A percentile compares a stretch with the other conserved stretches of the same genome.
Conservation (phyloP, 2,797 vertebrate genomes). For the Enoplosus armatus region DNA sequence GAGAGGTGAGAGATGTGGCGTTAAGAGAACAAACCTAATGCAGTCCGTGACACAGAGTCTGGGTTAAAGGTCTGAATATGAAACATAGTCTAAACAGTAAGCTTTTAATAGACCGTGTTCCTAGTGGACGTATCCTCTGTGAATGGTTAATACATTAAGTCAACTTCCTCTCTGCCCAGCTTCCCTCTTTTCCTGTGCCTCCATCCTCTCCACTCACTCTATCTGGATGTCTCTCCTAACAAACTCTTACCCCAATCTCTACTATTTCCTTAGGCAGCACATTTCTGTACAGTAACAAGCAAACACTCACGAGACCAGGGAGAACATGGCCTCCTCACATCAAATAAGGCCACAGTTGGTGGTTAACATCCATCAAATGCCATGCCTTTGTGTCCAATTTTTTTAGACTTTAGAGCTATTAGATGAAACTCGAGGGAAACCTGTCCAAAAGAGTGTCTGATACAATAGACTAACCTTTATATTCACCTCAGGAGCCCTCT, state of each 20-base stretch:
- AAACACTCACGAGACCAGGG: slow-evolving; percentile 9
- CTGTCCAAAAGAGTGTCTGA: slow-evolving; percentile 5
- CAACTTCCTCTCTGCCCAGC: slow-evolving; percentile 59
- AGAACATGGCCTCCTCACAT: slow-evolving; percentile 30
- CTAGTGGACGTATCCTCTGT: slow-evolving; percentile 36
- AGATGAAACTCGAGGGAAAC: slow-evolving; percentile 29
- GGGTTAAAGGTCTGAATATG: not conserved
- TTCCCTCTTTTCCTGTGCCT: slow-evolving; percentile 57
- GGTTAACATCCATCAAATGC: slow-evolving; percentile 21
- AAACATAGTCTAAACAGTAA: slow-evolving; percentile 7
- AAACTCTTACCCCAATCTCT: not conserved
- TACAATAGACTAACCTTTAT: slow-evolving; percentile 28
- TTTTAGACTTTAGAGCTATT: slow-evolving; percentile 22
- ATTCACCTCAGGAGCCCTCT: slow-evolving; percentile 15
- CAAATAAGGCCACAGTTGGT: slow-evolving; percentile 26
- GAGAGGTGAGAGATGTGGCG: not conserved
- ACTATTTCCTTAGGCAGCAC: slow-evolving; percentile 7
- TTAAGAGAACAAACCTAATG: not conserved
- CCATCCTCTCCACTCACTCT: slow-evolving; percentile 41
- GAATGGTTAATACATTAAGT: slow-evolving; percentile 56
- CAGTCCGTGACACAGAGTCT: not conserved
- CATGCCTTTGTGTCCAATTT: slow-evolving; percentile 25
- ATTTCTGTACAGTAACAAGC: slow-evolving; percentile 23
- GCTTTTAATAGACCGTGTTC: slow-evolving; percentile 40
- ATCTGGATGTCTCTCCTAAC: slow-evolving; percentile 4